Base-by-base conservation (phyloP, 2,113 vertebrate genomes). In the Chloebia gouldiae region DNA sequence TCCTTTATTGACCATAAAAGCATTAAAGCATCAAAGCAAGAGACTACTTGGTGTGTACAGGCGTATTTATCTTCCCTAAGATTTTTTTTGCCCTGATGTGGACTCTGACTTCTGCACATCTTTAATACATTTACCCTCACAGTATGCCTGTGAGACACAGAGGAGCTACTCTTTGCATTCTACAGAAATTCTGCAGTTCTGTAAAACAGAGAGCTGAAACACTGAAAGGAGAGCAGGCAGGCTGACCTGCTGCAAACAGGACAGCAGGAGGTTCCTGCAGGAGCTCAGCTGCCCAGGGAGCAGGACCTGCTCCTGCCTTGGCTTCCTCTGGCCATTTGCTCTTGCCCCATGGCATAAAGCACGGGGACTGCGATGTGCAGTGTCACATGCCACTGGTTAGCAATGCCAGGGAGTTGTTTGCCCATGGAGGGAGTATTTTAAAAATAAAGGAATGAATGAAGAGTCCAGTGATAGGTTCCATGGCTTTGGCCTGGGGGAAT, bases 1-100 rank as follows among this genome's bases (percentile, higher is more conserved):
- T 90, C 82, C 73, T 94, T 93, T 90, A 37, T 35, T 82, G 68
- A 77, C 90, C 85, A 86, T 90, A 77, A 97, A 94, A 94, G 68
- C 88, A 53, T 33, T 39, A 82, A 73, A 90, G 90, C 93, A 94
- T 76, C 82, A 93, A 97, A 94, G 90, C 82, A 76, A 51, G 39
- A 88, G 50, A 51, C 80, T 86, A 44, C 54, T 83, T 70, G 75
- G 88, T 94, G 90, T 93, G 88, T 89, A 90, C 90, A 90, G 75
- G 78, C 9, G 0, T 77, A 82, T 95, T 83, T 93, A 88, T 96
- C 79, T 94, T 94, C 72, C 44, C 42, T 63, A 27, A 76, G 61
- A 57, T 45, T 57, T 69, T 60, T 60, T 94, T 77, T 64, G 25
- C 64, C 76, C 76, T 51, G 76, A 44, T 77, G 91, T 63, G 77